Evolutionary conservation across 1,140 invertebrate genomes (phyloP).

Genomic region (Hetaerina americana): DNA sequence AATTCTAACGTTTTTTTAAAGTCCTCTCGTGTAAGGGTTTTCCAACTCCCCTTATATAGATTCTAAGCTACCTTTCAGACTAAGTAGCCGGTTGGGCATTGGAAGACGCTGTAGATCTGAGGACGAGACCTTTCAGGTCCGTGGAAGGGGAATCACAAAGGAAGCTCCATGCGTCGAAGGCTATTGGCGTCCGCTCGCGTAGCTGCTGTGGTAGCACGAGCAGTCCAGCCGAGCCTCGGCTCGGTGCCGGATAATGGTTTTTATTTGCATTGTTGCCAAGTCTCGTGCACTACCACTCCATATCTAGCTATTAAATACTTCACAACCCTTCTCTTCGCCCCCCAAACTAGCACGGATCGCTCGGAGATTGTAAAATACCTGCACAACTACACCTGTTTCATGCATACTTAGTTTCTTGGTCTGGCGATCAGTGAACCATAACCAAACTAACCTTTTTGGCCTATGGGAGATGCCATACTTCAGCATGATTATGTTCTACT

Average conservation of each 20-base stretch:
- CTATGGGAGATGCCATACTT: too few species aligned
- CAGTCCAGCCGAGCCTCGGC: not conserved
- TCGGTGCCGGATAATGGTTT: conserved; percentile 2
- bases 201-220: not conserved
- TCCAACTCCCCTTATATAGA: not conserved
- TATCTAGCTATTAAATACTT: not conserved
- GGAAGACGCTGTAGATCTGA: not conserved
- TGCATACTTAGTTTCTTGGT: too few species aligned
- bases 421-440: too few species aligned
- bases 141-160: not conserved
- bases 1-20: conserved; percentile 1
- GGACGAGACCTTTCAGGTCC: not conserved
- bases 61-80: not conserved
- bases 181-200: not conserved
- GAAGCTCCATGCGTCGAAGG: not conserved
- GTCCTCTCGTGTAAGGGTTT: not conserved
- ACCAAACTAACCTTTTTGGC: too few species aligned
- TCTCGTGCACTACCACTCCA: conserved; percentile 1
- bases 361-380: too few species aligned
- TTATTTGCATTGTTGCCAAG: conserved; percentile 1
- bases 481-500: too few species aligned
- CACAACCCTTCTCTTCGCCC: not conserved
- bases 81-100: not conserved
- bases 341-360: conserved; percentile 4
- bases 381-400: not conserved